Conservation (phyloP, 2,113 vertebrate species). For the Orcinus orca region DNA sequence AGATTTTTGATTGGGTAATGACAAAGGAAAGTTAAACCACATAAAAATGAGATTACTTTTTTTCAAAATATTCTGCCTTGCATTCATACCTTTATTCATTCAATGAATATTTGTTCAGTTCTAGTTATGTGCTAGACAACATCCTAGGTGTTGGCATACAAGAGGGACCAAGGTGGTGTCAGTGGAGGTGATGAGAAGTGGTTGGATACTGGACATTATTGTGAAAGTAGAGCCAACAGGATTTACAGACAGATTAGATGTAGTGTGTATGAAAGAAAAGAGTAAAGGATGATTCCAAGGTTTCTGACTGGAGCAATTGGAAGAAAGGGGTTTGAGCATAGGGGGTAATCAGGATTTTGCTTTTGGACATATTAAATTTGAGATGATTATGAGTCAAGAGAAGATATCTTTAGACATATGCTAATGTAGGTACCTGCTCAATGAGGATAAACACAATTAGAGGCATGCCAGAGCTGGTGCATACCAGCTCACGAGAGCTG, state of each 20-base stretch:
- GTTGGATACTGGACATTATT: background rate
- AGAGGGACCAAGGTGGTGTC: background rate
- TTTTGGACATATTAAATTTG: background rate
- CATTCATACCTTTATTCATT: background rate
- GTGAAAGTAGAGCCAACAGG: background rate
- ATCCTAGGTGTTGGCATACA: background rate
- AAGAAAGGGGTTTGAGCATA: background rate
- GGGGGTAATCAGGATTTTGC: background rate
- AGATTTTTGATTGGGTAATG: background rate
- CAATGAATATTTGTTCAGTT: background rate
- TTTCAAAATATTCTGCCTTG: background rate
- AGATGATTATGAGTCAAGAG: background rate
- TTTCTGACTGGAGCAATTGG: background rate
- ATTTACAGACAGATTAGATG: background rate
- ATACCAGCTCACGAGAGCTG: background rate
- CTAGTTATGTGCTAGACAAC: background rate
- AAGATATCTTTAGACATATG: background rate
- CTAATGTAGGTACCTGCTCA: background rate
- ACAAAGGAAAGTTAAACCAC: background rate
- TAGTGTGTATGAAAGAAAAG: background rate
- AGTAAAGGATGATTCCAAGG: too few relatives aligned
- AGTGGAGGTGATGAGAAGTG: background rate
- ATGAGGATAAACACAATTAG: background rate
- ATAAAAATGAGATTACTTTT: background rate
- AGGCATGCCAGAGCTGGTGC: background rate